These are phyloP conservation scores for Tichodroma muraria DNA, from an alignment of 2,113 vertebrate genomes.

Conservation along the genomic window DNA sequence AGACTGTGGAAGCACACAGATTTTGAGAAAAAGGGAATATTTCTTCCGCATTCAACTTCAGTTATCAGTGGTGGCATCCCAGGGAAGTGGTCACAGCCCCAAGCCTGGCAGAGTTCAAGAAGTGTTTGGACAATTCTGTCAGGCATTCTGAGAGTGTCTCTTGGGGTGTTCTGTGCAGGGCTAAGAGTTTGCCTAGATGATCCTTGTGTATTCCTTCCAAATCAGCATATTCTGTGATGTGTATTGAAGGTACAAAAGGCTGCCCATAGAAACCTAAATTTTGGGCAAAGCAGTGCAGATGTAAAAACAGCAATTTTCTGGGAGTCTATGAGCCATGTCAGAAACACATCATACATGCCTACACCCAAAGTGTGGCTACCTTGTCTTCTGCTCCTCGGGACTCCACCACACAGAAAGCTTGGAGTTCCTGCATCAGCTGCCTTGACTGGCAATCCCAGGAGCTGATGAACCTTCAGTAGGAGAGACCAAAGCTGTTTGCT, in stretches of 20 bases:
- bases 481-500: neutral
- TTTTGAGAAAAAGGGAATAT: neutral
- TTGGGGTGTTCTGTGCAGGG: neutral
- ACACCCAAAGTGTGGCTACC: neutral
- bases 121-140: neutral
- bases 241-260: accelerated
- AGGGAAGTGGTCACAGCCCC: neutral
- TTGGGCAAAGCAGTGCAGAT: neutral
- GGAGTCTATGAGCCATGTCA: neutral
- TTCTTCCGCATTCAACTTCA: neutral
- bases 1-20: neutral
- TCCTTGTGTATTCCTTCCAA: neutral
- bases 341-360: neutral
- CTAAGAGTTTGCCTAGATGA: accelerated
- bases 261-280: neutral
- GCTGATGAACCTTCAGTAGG: neutral
- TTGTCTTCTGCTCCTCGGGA: neutral
- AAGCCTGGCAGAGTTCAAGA: neutral
- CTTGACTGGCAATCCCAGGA: neutral
- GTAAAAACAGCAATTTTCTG: neutral
- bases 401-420: neutral
- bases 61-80: neutral
- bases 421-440: neutral
- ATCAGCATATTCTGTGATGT: neutral
- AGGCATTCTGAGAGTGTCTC: neutral